Conservation (phyloP, 2,113 vertebrate genomes). For the Vidua chalybeata region DNA sequence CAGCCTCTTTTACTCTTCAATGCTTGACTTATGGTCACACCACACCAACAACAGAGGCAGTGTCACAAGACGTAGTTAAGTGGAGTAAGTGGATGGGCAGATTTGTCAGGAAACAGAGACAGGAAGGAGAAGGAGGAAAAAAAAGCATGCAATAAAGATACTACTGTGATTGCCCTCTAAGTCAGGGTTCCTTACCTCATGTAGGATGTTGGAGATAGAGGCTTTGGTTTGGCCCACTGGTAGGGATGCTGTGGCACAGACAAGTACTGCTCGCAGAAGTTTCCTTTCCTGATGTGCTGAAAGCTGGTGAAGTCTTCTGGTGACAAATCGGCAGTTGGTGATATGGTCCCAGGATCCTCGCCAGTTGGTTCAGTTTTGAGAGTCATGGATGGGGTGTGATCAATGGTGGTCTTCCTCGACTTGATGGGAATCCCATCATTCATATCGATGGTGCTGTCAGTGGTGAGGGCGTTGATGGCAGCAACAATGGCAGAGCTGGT, state of each 20-base stretch:
- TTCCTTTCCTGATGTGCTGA: conserved; percentile 89
- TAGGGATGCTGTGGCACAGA: conserved; percentile 91
- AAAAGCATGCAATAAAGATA: not conserved
- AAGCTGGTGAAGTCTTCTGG: conserved; percentile 86
- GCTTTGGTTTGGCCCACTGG: conserved; percentile 92
- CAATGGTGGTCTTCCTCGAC: conserved; percentile 86
- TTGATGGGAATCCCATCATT: conserved; percentile 91
- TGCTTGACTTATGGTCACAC: not conserved
- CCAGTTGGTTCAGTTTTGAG: conserved; percentile 89
- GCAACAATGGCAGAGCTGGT: conserved; percentile 96
- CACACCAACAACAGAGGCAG: not conserved
- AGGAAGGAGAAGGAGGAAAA: not conserved
- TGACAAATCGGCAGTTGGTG: conserved; percentile 73
- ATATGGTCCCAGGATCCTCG: conserved; percentile 81
- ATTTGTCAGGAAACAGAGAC: not conserved
- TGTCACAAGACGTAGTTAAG: not conserved
- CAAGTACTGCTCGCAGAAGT: conserved; percentile 90
- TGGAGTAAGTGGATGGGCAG: not conserved
- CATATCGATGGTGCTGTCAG: conserved; percentile 88
- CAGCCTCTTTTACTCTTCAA: not conserved
- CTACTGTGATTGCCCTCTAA: not conserved
- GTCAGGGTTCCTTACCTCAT: conserved; percentile 78
- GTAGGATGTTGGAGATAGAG: conserved; percentile 77
- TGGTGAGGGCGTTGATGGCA: conserved; percentile 95
- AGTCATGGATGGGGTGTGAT: conserved; percentile 82